Percentiles rank a stretch among this genome's conserved stretches.
These are phyloP conservation scores for Iguana delicatissima DNA, from an alignment of 2,797 vertebrate genomes.

Conservation along the genomic window DNA sequence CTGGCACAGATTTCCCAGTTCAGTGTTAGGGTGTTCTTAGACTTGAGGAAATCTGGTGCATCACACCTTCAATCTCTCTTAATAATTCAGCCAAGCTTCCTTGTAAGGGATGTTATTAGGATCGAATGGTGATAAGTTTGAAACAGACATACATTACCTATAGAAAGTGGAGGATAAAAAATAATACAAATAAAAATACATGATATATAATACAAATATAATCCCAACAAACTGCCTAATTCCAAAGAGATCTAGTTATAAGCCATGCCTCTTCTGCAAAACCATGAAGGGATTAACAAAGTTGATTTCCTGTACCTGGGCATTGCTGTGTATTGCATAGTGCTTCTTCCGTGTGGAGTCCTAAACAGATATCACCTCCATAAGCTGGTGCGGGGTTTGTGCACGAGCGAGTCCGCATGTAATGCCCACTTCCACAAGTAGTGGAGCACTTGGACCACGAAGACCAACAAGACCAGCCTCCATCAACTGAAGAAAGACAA, in stretches of 20 bases:
- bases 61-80: background rate
- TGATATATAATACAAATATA: background rate
- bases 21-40: background rate
- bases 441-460: conserved; percentile 97
- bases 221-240: background rate
- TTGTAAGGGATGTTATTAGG: background rate
- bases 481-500: conserved; percentile 87
- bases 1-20: background rate
- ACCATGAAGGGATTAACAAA: accelerated
- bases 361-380: conserved; percentile 96
- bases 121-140: background rate
- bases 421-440: conserved; percentile 96
- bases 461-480: conserved; percentile 97
- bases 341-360: conserved; percentile 95
- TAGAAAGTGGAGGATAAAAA: background rate
- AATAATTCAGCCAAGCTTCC: background rate
- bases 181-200: background rate
- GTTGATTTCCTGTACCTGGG: conserved; percentile 83
- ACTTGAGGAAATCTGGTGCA: too few relatives aligned
- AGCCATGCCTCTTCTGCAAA: background rate
- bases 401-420: conserved; percentile 95
- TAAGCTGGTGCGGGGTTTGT: conserved; percentile 92
- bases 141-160: too few relatives aligned
- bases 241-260: background rate
- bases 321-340: conserved; percentile 94